Evolutionary conservation across 2,888 invertebrate genomes (phyloP), one percentile per base, ranked within the genome.

Genomic region (Eupithecia subfuscata): DNA sequence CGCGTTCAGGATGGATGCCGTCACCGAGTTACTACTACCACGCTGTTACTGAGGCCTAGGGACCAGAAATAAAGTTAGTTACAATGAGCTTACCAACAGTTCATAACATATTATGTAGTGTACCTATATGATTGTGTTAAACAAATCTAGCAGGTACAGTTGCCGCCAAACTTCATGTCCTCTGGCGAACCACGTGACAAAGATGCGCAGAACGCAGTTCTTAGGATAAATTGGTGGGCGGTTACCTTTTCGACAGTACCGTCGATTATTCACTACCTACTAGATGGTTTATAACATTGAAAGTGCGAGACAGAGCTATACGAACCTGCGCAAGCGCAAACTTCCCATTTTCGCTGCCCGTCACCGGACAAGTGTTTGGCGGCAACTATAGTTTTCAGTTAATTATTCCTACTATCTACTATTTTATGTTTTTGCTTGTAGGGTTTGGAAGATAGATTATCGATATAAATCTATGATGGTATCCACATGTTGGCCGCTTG

Each of bases 1-100:
- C 86, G 85, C 86, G 86, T 83, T 86, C 89, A 85, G 86, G 89
- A 88, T 89, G 89, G 87, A 89, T 89, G 89, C 93, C 93, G 87
- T 88, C 92, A 93, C 94, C 94, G 83, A 85, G 84, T 91, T 92
- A 91, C 84, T 76, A 77, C 86, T 87, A 88, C 81, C 78, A 84
- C 81, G 83, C 84, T 52, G 75, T 80, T 78, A 77, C 87, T 91
- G 92, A 79, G 89, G 86, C 91, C 93, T 93, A 90, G 82, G 83
- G 81, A 81, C 86, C 80, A 86, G 81, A 83, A 82, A 80, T 60
- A 72, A 71, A 74, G 77, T 79, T 77, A 79, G 71, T 75, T 69
- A 69, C 76, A 74, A 69, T 73, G 74, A 37, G 60, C 3, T 48
- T 8, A n/a, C 16, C 52, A 30, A 43, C 11, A 68, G 43, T 67